phyloP scores from a whole-genome alignment of 2,113 vertebrate species.

The Candoia aspera region DNA sequence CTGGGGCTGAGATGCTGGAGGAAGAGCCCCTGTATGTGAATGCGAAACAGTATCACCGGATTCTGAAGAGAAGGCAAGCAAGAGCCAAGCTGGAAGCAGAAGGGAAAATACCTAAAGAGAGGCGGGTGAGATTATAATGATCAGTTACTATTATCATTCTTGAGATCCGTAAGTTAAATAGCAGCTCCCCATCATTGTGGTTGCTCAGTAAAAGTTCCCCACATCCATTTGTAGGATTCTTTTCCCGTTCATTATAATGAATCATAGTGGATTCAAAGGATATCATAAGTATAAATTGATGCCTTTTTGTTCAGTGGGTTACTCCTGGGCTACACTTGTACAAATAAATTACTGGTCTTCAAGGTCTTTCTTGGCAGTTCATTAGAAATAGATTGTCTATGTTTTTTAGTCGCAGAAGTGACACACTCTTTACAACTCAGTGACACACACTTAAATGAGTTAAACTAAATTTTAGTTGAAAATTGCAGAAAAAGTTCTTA shows the following conservation, averaged over 20 bases:
- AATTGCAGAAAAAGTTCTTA: neutral
- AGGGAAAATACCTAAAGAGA: constrained; percentile 97
- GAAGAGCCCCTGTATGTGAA: constrained; percentile 98
- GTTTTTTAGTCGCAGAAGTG: neutral
- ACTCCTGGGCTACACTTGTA: neutral
- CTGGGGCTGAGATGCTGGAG: constrained; percentile 97
- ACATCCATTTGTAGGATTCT: neutral
- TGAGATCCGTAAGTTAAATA: neutral
- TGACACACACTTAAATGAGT: neutral
- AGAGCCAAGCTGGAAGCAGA: constrained; percentile 96
- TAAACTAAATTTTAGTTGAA: neutral
- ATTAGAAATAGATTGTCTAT: neutral
- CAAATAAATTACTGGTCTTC: neutral
- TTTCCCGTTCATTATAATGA: neutral
- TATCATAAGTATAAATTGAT: neutral
- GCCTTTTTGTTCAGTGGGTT: neutral
- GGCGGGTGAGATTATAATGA: constrained; percentile 79
- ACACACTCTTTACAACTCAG: neutral
- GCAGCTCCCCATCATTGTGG: neutral
- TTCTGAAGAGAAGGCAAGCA: constrained; percentile 94
- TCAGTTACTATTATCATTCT: accelerated
- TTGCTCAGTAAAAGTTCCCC: neutral
- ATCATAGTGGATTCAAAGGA: neutral
- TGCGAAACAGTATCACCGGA: constrained; percentile 98
- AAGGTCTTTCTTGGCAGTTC: neutral